Percentiles rank a stretch among this genome's conserved stretches.
These are phyloP conservation scores for Ichneumoninae sp. DNA, from an alignment of 2,888 invertebrate species.

Conservation along the genomic window DNA sequence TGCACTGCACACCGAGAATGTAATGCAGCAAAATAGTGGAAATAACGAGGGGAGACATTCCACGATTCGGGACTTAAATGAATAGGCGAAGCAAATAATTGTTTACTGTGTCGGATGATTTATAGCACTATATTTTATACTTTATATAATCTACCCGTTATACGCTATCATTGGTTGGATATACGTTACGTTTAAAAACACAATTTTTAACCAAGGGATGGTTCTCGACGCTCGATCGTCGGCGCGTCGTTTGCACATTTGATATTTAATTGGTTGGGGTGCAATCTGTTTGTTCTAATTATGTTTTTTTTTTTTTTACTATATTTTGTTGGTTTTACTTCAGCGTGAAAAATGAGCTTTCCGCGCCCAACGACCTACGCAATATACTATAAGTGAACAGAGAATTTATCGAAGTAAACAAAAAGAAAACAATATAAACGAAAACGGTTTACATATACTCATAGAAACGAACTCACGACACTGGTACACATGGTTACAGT, in stretches of 20 bases:
- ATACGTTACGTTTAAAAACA: conserved; percentile 58
- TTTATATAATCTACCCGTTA: conserved; percentile 81
- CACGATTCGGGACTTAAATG: conserved; percentile 83
- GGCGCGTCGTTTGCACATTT: conserved; percentile 80
- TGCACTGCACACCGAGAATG: conserved; percentile 76
- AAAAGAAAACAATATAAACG: conserved; percentile 35
- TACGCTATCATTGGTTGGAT: conserved; percentile 38
- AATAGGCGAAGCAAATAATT: conserved; percentile 79
- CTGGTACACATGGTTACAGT: conserved; percentile 54
- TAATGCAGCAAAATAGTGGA: conserved; percentile 81
- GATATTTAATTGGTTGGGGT: conserved; percentile 81
- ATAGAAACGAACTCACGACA: conserved; percentile 54
- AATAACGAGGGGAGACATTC: conserved; percentile 81
- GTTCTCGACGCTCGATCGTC: conserved; percentile 71
- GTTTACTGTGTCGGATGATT: conserved; percentile 75
- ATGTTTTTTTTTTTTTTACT: conserved; percentile 64
- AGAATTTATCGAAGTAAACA: conserved; percentile 57
- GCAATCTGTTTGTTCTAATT: conserved; percentile 77
- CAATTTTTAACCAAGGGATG: conserved; percentile 70
- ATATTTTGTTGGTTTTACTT: conserved; percentile 55
- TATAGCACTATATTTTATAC: conserved; percentile 83
- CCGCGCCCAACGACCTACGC: conserved; percentile 64
- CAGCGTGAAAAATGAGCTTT: conserved; percentile 31
- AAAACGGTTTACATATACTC: conserved; percentile 53
- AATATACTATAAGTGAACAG: conserved; percentile 50